Evolutionary conservation across 2,113 vertebrate species (phyloP), one percentile per base, ranked within the genome.

Genomic region (Gymnocephalus cernua): DNA sequence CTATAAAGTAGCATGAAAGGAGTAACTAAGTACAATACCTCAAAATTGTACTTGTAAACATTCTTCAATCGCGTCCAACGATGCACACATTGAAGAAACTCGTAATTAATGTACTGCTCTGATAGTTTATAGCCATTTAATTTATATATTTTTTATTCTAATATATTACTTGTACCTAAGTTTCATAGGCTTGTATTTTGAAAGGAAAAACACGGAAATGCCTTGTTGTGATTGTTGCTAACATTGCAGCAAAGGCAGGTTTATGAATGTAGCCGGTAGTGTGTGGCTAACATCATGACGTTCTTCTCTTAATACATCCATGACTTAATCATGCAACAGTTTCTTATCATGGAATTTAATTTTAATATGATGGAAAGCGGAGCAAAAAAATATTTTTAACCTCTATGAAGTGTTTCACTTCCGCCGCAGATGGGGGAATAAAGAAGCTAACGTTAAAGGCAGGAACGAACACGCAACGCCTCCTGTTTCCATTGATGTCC

Each of bases 161-260:
- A 47, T 45, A 21, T 11, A 35, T 47, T 41, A 41, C 0, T 44
- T 5, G 10, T 47, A 1, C 15, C 12, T 0, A 5, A 19, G 19
- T 8, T 4, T 48, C 0, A 4, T 21, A 3, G 35, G 11, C 19
- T 78, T 87, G 90, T 92, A 86, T 1, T 86, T 69, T 89, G 77
- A 86, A 86, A 75, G 57, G n/a, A 8, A 4, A 32, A 41, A 11
- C 0, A 0, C 79, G 81, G 88, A 89, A 87, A 29, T 21, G 16
- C 44, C 0, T 19, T 3, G 19, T 35, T 2, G 23, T 54, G 0
- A 41, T 23, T 21, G 3, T 1, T 21, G 69, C 11, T 29, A 58
- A 11, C 32, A 3, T n/a, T 23, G 0, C 58, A 16, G 71, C 15
- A 38, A 32, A 27, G 19, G 0, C 16, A 2, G 35, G 38, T 23